Conservation (phyloP, 2,797 vertebrate genomes). For the Rhinella marina region DNA sequence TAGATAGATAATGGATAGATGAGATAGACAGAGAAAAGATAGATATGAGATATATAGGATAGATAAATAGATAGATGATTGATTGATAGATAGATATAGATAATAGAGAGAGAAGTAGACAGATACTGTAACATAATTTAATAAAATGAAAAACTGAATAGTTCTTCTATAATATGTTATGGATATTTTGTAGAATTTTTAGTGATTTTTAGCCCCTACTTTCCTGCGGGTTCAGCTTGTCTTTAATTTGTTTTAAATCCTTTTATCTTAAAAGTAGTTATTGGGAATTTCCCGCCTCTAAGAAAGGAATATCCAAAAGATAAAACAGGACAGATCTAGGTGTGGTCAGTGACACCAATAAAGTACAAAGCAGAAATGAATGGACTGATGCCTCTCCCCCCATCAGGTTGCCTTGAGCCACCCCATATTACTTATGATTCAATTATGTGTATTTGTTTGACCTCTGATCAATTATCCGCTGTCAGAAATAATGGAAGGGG, state of each 20-base stretch:
- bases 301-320: background rate
- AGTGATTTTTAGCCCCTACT: background rate
- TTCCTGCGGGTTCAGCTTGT: background rate
- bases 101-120: background rate
- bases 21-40: background rate
- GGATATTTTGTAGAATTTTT: background rate
- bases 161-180: too few relatives aligned
- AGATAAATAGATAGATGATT: background rate
- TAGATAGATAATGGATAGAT: too few relatives aligned
- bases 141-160: too few relatives aligned
- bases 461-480: slow-evolving; percentile 83
- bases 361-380: slow-evolving; percentile 16
- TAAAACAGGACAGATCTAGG: slow-evolving; percentile 5
- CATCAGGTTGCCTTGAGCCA: slow-evolving; percentile 64
- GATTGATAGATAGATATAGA: background rate
- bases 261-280: background rate
- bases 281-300: background rate
- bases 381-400: slow-evolving; percentile 12
- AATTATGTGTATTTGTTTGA: slow-evolving; percentile 79
- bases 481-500: slow-evolving; percentile 81
- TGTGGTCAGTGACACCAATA: slow-evolving; percentile 23
- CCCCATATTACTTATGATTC: slow-evolving; percentile 74
- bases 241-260: background rate
- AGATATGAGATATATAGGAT: background rate
- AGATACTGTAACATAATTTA: too few relatives aligned